A percentile compares a stretch with the other conserved stretches of the same genome.
Conservation (phyloP, 2,888 invertebrate species). For the Cyaniris semiargus region DNA sequence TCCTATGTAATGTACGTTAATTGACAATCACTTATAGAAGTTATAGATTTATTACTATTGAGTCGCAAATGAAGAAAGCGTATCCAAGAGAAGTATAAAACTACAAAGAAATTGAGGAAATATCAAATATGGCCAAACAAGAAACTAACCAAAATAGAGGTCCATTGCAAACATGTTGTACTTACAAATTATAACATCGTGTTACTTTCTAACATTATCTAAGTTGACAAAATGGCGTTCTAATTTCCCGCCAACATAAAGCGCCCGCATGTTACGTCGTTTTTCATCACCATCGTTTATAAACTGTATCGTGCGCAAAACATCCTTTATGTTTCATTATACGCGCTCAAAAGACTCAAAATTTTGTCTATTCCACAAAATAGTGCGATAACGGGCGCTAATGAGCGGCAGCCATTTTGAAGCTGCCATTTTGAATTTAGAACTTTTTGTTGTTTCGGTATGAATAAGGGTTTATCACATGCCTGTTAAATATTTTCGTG, state of each 20-base stretch:
- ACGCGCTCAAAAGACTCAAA: conserved; percentile 73
- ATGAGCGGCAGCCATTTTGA: conserved; percentile 69
- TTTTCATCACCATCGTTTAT: conserved; percentile 70
- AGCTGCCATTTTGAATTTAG: conserved; percentile 63
- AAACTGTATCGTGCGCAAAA: conserved; percentile 71
- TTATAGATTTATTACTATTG: neutral
- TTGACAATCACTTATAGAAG: conserved; percentile 31
- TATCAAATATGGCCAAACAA: neutral
- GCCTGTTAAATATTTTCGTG: neutral
- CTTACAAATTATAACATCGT: neutral
- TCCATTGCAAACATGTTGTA: neutral
- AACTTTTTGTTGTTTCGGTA: conserved; percentile 63
- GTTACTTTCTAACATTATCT: conserved; percentile 32
- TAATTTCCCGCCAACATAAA: conserved; percentile 69
- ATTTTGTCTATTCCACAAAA: conserved; percentile 78
- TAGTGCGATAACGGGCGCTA: conserved; percentile 76
- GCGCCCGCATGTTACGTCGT: conserved; percentile 65
- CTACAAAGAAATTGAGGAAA: neutral
- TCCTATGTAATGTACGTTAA: conserved; percentile 55
- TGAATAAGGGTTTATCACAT: conserved; percentile 40
- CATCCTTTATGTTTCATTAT: conserved; percentile 73
- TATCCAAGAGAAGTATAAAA: neutral
- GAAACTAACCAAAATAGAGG: neutral
- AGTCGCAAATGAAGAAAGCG: neutral
- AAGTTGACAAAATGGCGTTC: conserved; percentile 56